phyloP scores from a whole-genome alignment of 2,113 vertebrate species.

The Oreochromis niloticus region DNA sequence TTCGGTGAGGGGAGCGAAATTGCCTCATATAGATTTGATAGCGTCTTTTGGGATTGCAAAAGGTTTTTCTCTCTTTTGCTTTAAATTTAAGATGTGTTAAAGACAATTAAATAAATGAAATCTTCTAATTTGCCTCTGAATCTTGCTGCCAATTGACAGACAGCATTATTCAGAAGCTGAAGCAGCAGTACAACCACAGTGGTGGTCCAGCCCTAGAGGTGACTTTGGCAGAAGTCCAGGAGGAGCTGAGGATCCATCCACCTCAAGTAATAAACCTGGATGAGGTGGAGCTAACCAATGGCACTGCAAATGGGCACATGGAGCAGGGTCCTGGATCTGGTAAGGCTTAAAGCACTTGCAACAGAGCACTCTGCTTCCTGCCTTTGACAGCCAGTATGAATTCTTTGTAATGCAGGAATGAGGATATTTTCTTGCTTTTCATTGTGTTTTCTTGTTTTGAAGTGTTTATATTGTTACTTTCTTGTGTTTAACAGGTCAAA shows the following conservation, averaged over 20 bases:
- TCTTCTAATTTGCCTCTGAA: background rate
- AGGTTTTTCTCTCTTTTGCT: background rate
- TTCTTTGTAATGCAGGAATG: background rate
- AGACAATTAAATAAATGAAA: background rate
- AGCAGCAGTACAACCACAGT: slow-evolving; percentile 80
- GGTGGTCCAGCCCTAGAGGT: slow-evolving; percentile 62
- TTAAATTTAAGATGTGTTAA: background rate
- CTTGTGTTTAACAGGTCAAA: slow-evolving; percentile 64
- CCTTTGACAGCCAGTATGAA: background rate
- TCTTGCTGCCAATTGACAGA: slow-evolving; percentile 67
- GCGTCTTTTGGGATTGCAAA: background rate
- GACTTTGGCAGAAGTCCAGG: slow-evolving; percentile 78
- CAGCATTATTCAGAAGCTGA: slow-evolving; percentile 83
- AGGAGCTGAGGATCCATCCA: slow-evolving; percentile 77
- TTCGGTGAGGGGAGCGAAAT: slow-evolving; percentile 79
- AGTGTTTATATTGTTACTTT: background rate
- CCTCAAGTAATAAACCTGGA: slow-evolving; percentile 79
- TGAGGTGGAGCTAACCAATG: slow-evolving; percentile 74
- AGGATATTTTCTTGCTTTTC: background rate
- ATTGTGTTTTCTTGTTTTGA: background rate
- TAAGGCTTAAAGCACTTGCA: slow-evolving; percentile 49
- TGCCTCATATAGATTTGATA: background rate
- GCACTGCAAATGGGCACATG: slow-evolving; percentile 73
- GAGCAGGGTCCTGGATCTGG: slow-evolving; percentile 70
- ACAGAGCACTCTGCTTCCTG: background rate